Conservation (phyloP, 1,140 invertebrate genomes). For the Heliconius himera region DNA sequence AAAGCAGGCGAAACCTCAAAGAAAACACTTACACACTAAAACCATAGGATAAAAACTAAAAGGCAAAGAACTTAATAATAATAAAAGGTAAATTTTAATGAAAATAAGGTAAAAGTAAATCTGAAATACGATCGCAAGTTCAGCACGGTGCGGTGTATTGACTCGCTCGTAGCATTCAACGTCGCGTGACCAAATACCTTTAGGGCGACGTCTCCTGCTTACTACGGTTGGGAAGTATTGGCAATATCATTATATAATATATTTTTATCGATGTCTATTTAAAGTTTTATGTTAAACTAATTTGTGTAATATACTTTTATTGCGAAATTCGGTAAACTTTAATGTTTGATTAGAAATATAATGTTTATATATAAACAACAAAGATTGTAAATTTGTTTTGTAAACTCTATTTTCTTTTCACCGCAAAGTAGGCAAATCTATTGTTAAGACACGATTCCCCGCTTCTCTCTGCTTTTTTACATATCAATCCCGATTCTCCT, state of each 20-base stretch:
- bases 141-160: constrained; percentile 3
- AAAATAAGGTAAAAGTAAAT: constrained; percentile 13
- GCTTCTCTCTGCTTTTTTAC: too few relatives aligned
- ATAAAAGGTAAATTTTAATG: constrained; percentile 8
- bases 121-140: constrained; percentile 17
- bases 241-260: constrained; percentile 1
- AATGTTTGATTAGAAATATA: not conserved
- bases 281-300: not conserved
- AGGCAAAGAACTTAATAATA: not conserved
- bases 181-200: constrained; percentile 26
- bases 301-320: not conserved
- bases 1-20: too few relatives aligned
- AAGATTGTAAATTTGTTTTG: too few relatives aligned
- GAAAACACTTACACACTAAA: too few relatives aligned
- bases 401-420: too few relatives aligned
- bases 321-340: not conserved
- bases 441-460: too few relatives aligned
- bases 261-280: constrained; percentile 17
- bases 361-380: too few relatives aligned
- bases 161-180: constrained; percentile 23
- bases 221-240: not conserved
- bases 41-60: not conserved
- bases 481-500: too few relatives aligned
- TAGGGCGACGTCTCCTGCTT: constrained; percentile 21
- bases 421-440: too few relatives aligned